phyloP scores from a whole-genome alignment of 37 sponge, comb jelly and placozoan genomes.

The Beroe forskalii region DNA sequence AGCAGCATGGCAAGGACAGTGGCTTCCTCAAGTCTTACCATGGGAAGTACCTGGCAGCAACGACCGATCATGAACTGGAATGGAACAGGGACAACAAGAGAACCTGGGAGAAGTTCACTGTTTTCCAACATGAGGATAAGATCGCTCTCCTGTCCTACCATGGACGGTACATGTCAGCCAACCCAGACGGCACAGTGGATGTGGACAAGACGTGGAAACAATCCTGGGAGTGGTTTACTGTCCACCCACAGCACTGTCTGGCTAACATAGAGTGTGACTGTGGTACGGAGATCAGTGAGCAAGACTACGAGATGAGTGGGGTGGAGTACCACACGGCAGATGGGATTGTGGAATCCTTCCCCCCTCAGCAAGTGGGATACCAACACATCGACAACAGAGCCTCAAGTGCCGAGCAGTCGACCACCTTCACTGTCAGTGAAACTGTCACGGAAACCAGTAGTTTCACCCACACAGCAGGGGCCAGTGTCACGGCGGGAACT shows the following conservation, averaged over 20 bases:
- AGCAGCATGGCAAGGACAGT: background rate
- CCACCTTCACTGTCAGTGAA: slow-evolving; percentile 4
- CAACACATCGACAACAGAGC: background rate
- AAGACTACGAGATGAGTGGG: background rate
- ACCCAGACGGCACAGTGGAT: slow-evolving; percentile 1
- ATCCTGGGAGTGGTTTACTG: slow-evolving; percentile 15
- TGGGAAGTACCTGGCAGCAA: background rate
- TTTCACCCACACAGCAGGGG: too few species aligned
- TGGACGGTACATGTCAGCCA: background rate
- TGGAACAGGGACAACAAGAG: background rate
- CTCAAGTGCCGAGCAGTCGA: background rate
- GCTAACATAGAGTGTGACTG: slow-evolving; percentile 26
- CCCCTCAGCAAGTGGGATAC: background rate
- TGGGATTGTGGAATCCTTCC: background rate
- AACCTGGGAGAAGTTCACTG: background rate
- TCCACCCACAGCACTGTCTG: background rate
- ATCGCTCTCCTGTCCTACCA: background rate
- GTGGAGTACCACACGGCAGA: background rate
- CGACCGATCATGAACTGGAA: background rate
- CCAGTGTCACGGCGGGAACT: too few species aligned
- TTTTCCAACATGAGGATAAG: slow-evolving; percentile 10
- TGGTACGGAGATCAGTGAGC: background rate
- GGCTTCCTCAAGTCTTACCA: background rate
- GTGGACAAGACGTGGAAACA: background rate
- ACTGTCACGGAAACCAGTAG: background rate